phyloP scores from a whole-genome alignment of 2,888 invertebrate genomes.

The Pediacus dermestoides region DNA sequence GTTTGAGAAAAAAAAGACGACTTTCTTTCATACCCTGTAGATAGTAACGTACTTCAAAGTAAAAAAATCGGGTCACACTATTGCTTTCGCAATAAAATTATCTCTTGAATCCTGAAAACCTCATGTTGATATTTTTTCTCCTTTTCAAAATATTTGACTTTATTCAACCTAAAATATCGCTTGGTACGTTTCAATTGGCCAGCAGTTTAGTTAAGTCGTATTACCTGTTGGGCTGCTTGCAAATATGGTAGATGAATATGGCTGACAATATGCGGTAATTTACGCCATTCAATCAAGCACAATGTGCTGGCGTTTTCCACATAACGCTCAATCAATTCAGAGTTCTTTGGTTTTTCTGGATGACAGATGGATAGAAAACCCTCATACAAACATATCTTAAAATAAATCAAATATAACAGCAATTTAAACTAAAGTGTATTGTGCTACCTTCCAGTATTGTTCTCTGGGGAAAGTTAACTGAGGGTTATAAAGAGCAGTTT shows the following conservation, averaged over 20 bases:
- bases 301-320: slow-evolving; percentile 88
- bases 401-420: background rate
- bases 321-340: slow-evolving; percentile 72
- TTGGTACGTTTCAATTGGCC: background rate
- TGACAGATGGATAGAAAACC: slow-evolving; percentile 90
- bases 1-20: too few relatives aligned
- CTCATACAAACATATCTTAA: slow-evolving; percentile 65
- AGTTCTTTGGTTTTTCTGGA: slow-evolving; percentile 70
- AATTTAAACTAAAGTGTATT: background rate
- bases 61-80: too few relatives aligned
- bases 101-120: too few relatives aligned
- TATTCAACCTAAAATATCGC: slow-evolving; percentile 34
- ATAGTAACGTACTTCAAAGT: too few relatives aligned
- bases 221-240: slow-evolving; percentile 89
- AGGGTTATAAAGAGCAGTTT: slow-evolving; percentile 85
- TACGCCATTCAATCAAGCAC: slow-evolving; percentile 94
- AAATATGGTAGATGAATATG: slow-evolving; percentile 91
- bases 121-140: too few relatives aligned
- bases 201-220: slow-evolving; percentile 56
- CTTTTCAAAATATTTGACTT: too few relatives aligned
- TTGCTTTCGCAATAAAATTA: too few relatives aligned
- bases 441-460: slow-evolving; percentile 58
- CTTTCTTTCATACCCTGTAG: too few relatives aligned
- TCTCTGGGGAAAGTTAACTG: slow-evolving; percentile 91
- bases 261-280: slow-evolving; percentile 87